Conservation (phyloP, 1,140 invertebrate genomes). For the Lineus longissimus region DNA sequence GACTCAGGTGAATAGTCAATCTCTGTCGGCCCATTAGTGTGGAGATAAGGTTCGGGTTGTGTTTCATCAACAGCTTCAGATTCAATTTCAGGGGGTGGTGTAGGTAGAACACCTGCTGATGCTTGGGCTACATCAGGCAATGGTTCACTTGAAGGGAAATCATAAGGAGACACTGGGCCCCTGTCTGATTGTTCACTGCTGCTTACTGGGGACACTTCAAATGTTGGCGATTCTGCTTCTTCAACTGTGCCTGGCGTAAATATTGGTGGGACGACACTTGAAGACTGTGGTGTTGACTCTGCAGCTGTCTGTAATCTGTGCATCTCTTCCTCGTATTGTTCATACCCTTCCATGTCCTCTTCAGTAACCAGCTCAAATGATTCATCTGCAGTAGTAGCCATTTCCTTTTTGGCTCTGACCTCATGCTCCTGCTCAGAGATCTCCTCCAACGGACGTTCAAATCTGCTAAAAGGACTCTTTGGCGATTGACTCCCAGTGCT, state of each 20-base stretch:
- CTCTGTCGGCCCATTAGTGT: conserved; percentile 60
- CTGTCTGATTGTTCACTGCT: conserved; percentile 43
- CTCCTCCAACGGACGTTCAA: not conserved
- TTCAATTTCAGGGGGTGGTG: not conserved
- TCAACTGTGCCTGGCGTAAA: not conserved
- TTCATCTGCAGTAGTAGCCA: conserved; percentile 26
- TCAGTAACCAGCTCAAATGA: conserved; percentile 53
- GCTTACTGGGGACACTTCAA: conserved; percentile 34
- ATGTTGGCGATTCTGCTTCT: conserved; percentile 20
- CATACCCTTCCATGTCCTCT: conserved; percentile 43
- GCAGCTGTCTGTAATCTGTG: conserved; percentile 17
- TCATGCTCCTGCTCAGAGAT: not conserved
- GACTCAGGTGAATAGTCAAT: conserved; percentile 57
- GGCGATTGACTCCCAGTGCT: conserved; percentile 12
- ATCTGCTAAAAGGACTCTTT: too few relatives aligned
- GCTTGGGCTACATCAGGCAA: not conserved
- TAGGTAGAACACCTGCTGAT: not conserved
- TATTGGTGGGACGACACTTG: not conserved
- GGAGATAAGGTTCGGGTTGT: conserved; percentile 14
- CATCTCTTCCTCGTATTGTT: conserved; percentile 23
- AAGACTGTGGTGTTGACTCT: conserved; percentile 4
- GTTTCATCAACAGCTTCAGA: not conserved
- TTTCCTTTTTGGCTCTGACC: conserved; percentile 9
- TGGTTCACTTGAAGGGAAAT: conserved; percentile 13
- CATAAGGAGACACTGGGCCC: conserved; percentile 28